Evolutionary conservation across 2,888 invertebrate species (phyloP), one percentile per base, ranked within the genome.

Genomic region (Malthinus seriepunctatus): DNA sequence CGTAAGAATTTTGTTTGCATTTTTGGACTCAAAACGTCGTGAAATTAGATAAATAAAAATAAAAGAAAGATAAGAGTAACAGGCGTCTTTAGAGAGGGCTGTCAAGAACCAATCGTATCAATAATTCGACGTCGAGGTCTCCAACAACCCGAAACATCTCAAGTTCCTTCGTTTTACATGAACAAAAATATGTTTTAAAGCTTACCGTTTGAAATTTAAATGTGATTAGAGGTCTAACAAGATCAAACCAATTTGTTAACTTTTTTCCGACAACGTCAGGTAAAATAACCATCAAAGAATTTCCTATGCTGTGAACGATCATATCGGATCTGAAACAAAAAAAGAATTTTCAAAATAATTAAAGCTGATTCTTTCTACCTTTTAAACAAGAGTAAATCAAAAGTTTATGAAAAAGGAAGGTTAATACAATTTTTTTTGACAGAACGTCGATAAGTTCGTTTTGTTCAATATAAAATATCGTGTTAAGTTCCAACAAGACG

Each of bases 171-270:
- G n/a, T n/a, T n/a, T n/a, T n/a, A n/a, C n/a, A n/a, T n/a, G n/a
- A n/a, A n/a, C n/a, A n/a, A n/a, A n/a, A n/a, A n/a, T n/a, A n/a
- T n/a, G n/a, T n/a, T n/a, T n/a, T 23, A 5, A 2, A 56, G 79
- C 89, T 88, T 82, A 97, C 97, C 73, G 93, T 93, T 79, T 93
- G 89, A 82, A 97, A 97, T 75, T 93, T 93, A 79, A 97, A 97
- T 6, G 94, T 91, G 71, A 97, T 94, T 57, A 97, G 83, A 0
- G 97, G 97, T 65, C 97, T 86, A 32, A 93, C 90, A 53, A 98
- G 80, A 73, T 93, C 91, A 76, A 98, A 97, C 86, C 93, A 91
- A 70, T 94, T 90, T 1, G 92, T 93, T 59, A 98, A 89, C 76
- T 90, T 92, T 78, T 93, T 93, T 8, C 95, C 94, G 64, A 94